Base-by-base conservation (phyloP, 2,888 invertebrate species). In the Nowickia ferox region DNA sequence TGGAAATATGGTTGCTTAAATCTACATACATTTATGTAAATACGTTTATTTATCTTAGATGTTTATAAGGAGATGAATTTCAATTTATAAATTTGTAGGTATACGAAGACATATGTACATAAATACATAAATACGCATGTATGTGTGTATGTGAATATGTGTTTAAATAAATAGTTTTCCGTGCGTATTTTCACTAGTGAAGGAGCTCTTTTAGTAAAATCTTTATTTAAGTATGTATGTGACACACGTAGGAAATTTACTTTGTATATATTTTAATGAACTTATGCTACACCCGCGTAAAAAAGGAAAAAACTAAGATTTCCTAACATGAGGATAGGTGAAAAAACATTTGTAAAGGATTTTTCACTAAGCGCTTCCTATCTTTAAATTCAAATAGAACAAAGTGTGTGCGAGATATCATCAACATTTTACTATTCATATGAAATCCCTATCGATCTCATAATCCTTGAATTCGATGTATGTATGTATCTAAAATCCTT, bases 1-100 rank as follows among this genome's bases (percentile, higher is more conserved):
- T 71, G 71, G n/a, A 57, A 57, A 71, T 40, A 38, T 44, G 63
- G 13, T 17, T 53, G 69, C 19, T 19, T 69, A 19, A 55, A 53
- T 53, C 40, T 65, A 17, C 65, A 69, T 55, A 69, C 11, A 44
- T 1, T 0, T 30, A 30, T 30, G 17, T 15, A 42, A 17, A 61
- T 15, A 9, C n/a, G 40, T 59, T 4, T 66, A 42, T 61, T 22
- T 46, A 46, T 22, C 46, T 65, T 46, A 46, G 19, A 17, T 13
- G 17, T 40, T 30, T 30, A 22, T 9, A 9, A 42, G 19, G 19
- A 63, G n/a, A n/a, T 63, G 19, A 44, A 59, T 38, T 59, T 59
- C 2, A 59, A 59, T 59, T 59, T n/a, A 30, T 30, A 57, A 53
- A 9, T 55, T 22, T 38, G 57, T 11, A 38, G 17, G 11, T 51